Base-by-base conservation (phyloP, 2,888 invertebrate genomes). In the Holacanthella duospinosa region DNA sequence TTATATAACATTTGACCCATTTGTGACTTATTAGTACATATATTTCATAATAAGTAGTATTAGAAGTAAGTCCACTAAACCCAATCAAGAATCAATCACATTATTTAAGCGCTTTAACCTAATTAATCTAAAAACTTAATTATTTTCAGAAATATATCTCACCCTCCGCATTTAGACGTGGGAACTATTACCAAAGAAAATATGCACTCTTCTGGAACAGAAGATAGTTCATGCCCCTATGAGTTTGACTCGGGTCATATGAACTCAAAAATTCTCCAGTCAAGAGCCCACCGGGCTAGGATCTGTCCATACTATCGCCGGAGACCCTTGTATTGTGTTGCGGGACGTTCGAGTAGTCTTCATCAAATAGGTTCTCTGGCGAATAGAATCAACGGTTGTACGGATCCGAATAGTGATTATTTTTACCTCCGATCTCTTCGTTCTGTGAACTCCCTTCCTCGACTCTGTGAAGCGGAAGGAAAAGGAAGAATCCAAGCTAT, bases 381-480 rank as follows among this genome's bases (percentile, higher is more conserved):
- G 19, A 48, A 48, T 21, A 48, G 48, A 48, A 48, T 21, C n/a
- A 48, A 48, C 21, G 48, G 48, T 21, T 48, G 21, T 48, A n/a
- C 48, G 21, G 21, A n/a, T 48, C 12, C 48, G 4, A 21, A 48
- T n/a, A 21, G 48, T 48, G 48, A 48, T 48, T 48, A 21, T 21
- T n/a, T n/a, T n/a, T 48, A 48, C 48, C 48, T 48, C 48, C 48
- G 48, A 48, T 48, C 48, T 48, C 48, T 48, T 21, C 48, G 48
- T n/a, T 48, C 48, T 48, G 48, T 48, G 19, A 48, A 48, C 21
- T 48, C 48, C 4, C 12, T 48, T 48, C 48, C 48, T 48, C 48
- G 21, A 4, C 48, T 48, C 21, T 21, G 12, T 21, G 19, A 48
- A n/a, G 48, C 48, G n/a, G 48, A 48, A 21, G 48, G 12, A 21